Percentiles rank a stretch among this genome's conserved stretches.
Evolutionary conservation across 2,888 invertebrate species (phyloP).

Genomic region (Hylaea fasciaria): DNA sequence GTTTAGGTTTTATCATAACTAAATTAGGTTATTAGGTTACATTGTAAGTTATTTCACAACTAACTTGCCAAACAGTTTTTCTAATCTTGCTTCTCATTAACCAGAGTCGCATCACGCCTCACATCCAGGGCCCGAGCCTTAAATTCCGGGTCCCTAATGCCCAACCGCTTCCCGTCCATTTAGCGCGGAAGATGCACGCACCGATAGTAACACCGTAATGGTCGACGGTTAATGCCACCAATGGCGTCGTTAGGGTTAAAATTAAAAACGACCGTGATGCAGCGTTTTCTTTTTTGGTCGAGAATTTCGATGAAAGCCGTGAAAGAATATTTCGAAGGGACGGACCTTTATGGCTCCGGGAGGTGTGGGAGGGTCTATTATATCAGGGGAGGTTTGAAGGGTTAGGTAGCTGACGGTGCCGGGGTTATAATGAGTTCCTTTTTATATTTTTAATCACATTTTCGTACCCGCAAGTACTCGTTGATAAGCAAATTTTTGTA

Average conservation of each 20-base stretch:
- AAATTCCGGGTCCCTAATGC: slow-evolving; percentile 10
- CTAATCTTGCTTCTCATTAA: neutral
- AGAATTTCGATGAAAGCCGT: slow-evolving; percentile 77
- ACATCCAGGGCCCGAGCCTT: neutral
- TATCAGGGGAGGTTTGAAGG: slow-evolving; percentile 65
- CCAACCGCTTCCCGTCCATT: slow-evolving; percentile 66
- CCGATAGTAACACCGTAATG: slow-evolving; percentile 76
- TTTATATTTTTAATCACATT: slow-evolving; percentile 71
- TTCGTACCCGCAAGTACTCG: slow-evolving; percentile 48
- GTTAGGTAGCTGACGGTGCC: slow-evolving; percentile 68
- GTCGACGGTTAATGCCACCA: slow-evolving; percentile 74
- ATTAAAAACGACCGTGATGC: slow-evolving; percentile 83
- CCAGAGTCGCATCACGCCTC: slow-evolving; percentile 8
- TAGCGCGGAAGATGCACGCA: slow-evolving; percentile 70
- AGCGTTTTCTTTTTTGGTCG: slow-evolving; percentile 80
- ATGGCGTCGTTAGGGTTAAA: slow-evolving; percentile 81
- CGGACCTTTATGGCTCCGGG: slow-evolving; percentile 67
- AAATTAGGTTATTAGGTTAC: too few species aligned
- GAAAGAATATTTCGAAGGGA: slow-evolving; percentile 82
- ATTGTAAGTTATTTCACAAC: too few species aligned
- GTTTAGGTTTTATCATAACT: too few species aligned
- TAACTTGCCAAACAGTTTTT: neutral
- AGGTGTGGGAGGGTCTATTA: slow-evolving; percentile 75
- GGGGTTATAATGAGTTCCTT: slow-evolving; percentile 77
- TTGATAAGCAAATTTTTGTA: slow-evolving; percentile 49